phyloP scores from a whole-genome alignment of 2,888 invertebrate genomes.

The Arctia plantaginis region DNA sequence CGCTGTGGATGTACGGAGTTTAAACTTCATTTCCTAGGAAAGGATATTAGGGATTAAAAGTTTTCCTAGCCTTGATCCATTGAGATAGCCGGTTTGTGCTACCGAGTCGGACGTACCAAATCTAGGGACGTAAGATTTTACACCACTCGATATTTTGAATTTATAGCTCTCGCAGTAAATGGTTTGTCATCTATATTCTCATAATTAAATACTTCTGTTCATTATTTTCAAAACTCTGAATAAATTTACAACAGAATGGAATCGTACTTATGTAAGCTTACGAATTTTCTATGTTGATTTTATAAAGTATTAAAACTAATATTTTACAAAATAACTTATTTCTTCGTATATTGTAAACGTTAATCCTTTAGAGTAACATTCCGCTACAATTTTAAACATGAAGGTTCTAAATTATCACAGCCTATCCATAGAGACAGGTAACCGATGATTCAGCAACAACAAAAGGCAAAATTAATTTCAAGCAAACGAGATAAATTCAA shows the following conservation, averaged over 20 bases:
- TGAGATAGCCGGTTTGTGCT: slow-evolving; percentile 62
- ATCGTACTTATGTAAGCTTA: background rate
- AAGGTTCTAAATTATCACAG: background rate
- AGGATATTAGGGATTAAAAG: slow-evolving; percentile 83
- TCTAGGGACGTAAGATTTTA: slow-evolving; percentile 37
- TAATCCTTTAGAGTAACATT: background rate
- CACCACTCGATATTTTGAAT: slow-evolving; percentile 23
- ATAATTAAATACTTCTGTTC: background rate
- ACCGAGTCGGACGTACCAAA: slow-evolving; percentile 48
- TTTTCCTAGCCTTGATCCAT: slow-evolving; percentile 69
- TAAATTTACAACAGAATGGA: background rate
- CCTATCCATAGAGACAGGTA: slow-evolving; percentile 64
- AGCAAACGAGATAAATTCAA: slow-evolving; percentile 75
- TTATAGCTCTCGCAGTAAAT: slow-evolving; percentile 15
- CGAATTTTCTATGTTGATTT: background rate
- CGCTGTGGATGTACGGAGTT: slow-evolving; percentile 68
- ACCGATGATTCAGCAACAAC: slow-evolving; percentile 77
- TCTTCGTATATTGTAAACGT: background rate
- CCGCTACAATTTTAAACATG: background rate
- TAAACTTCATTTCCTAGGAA: slow-evolving; percentile 81
- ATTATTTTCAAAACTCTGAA: background rate
- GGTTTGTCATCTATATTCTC: background rate
- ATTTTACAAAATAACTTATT: background rate
- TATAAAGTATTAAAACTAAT: background rate
- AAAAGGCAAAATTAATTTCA: slow-evolving; percentile 79